Conservation (phyloP, 2,797 vertebrate genomes). For the Sphaeramia orbicularis region DNA sequence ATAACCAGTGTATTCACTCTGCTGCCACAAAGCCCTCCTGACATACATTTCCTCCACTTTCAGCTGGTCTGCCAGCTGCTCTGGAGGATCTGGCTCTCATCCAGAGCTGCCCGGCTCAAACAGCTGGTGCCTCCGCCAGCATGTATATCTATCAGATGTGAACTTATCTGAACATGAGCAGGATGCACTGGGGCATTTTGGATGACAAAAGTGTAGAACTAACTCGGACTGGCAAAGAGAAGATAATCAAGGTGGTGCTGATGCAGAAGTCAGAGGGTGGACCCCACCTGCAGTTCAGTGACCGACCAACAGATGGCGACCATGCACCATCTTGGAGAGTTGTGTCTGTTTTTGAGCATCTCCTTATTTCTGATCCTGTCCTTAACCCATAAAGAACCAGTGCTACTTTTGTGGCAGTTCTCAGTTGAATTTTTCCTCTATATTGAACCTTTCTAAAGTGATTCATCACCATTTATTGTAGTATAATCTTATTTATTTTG, state of each 20-base stretch:
- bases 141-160: slow-evolving; percentile 18
- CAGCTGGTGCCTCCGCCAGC: slow-evolving; percentile 45
- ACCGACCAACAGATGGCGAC: slow-evolving; percentile 85
- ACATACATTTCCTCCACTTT: slow-evolving; percentile 24
- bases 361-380: too few species aligned
- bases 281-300: slow-evolving; percentile 76
- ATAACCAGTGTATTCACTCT: not conserved
- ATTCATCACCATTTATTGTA: too few species aligned
- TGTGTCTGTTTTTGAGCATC: too few species aligned
- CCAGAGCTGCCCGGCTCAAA: slow-evolving; percentile 36
- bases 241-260: not conserved
- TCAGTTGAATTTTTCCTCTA: too few species aligned
- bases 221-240: not conserved
- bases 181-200: not conserved
- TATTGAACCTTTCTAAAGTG: too few species aligned
- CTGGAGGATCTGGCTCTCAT: slow-evolving; percentile 22
- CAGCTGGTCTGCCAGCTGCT: slow-evolving; percentile 34
- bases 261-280: not conserved
- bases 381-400: too few species aligned
- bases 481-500: too few species aligned
- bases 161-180: slow-evolving; percentile 14
- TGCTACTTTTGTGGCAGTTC: too few species aligned
- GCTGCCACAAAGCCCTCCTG: slow-evolving; percentile 3
- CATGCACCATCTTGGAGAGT: slow-evolving; percentile 60
- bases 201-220: not conserved